Evolutionary conservation across 2,113 vertebrate genomes (phyloP), one percentile per base, ranked within the genome.

Genomic region (Ochotona curzoniae): DNA sequence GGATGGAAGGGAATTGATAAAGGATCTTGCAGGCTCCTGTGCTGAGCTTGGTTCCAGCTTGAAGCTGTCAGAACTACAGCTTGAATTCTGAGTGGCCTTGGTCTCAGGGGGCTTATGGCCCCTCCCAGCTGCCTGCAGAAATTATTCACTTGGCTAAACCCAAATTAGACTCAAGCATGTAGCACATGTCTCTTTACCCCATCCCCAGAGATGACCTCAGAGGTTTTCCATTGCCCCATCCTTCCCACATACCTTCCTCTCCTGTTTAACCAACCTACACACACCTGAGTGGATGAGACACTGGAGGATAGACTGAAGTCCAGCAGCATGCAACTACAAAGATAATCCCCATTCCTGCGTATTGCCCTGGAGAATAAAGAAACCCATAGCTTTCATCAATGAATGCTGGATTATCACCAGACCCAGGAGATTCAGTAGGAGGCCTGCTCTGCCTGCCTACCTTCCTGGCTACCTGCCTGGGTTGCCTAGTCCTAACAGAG

Each of bases 131-230:
- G 93, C 90, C 67, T 35, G 78, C 73, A 78, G 88, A 90, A 93
- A 90, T 96, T 85, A 95, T 71, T 96, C 87, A 92, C 95, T 93
- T 96, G 94, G 83, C 74, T 91, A 67, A 89, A 83, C 61, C 80
- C 28, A 18, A 54, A 70, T 96, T 96, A 92, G 61, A 70, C 64
- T 82, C 63, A 44, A 30, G 83, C 63, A 89, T 60, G 83, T 8
- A 87, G 64, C 80, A 69, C 73, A 35, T 95, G 95, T 93, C 80
- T 96, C 95, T 94, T 84, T 71, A 64, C 13, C 66, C 66, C 14
- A 5, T 18, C 21, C 30, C 35, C 47, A 13, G 17, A 75, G 49
- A 87, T 44, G 70, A 84, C 84, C 78, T n/a, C 23, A 90, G 73
- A 49, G 1, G 21, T 85, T 71, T 87, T 83, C 49, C 78, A 38